Base-by-base conservation (phyloP, 2,797 vertebrate genomes). In the Salmo trutta region DNA sequence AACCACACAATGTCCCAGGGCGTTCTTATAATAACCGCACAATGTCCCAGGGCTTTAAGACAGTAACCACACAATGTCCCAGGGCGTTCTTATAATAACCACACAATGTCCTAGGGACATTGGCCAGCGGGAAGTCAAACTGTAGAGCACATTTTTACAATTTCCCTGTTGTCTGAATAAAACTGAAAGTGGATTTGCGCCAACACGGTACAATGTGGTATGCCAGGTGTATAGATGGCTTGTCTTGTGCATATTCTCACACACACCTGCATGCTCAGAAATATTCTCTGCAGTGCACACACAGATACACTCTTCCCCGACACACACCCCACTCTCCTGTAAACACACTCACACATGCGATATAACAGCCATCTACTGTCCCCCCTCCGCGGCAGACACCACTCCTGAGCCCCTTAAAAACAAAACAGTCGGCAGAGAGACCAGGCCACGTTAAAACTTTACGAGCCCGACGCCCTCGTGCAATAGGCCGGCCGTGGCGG, bases 261-360 rank as follows among this genome's bases (percentile, higher is more conserved):
- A 54, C 41, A 17, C 47, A 33, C 31, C 15, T 5, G 27, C 66
- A 29, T 21, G 2, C 51, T 1, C 21, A 54, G 24, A 53, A 24
- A 56, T 17, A 19, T 5, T 56, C 53, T 56, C 53, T 19, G 16
- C 53, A 17, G 5, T 56, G 16, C 53, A 17, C 19, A 56, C 53
- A 5, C 29, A 47, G 10, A 14, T 47, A 14, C 41, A 47, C 8
- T 1, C 41, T 47, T 47, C 17, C n/a, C 6, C 7, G 2, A 59
- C 6, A 16, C n/a, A 21, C 70, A 1, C n/a, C 12, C 47, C 69
- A 33, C 41, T 10, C 47, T 16, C 51, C 52, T 53, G 71, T 72
- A 72, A 54, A 72, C 71, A 72, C 71, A 72, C 47, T 72, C 71
- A 29, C 71, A 72, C 71, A 72, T 72, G 71, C 51, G 24, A 54